Evolutionary conservation across 2,888 invertebrate species (phyloP).

Genomic region (Eumerus sabulonum): DNA sequence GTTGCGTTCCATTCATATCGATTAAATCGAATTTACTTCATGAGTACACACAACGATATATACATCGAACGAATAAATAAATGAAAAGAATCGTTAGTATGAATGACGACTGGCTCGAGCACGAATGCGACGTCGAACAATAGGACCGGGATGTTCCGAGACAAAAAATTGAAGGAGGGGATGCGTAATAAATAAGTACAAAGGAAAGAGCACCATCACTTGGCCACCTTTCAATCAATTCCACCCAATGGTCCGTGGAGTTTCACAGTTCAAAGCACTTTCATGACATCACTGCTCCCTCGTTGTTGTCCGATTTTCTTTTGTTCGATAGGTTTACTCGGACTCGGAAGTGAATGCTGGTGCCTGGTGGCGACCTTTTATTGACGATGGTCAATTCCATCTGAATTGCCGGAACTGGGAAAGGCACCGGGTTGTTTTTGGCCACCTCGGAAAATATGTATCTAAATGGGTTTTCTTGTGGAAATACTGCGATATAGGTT

Average conservation of each 20-base stretch:
- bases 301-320: constrained; percentile 3
- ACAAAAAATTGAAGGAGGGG: no score
- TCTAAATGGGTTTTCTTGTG: neutral
- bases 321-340: constrained; percentile 15
- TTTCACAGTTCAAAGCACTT: constrained; percentile 66
- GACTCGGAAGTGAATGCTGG: constrained; percentile 37
- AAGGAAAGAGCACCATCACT: constrained; percentile 22
- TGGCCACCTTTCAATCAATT: constrained; percentile 59
- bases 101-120: constrained; percentile 51
- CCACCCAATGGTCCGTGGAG: constrained; percentile 60
- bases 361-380: constrained; percentile 15
- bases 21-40: constrained; percentile 65
- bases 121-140: constrained; percentile 46
- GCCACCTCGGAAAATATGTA: neutral
- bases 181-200: neutral
- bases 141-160: constrained; percentile 10
- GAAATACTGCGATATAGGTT: no score
- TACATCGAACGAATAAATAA: constrained; percentile 55
- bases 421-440: constrained; percentile 9
- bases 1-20: constrained; percentile 63
- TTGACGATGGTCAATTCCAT: neutral
- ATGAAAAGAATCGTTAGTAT: constrained; percentile 53
- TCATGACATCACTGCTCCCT: constrained; percentile 55
- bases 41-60: constrained; percentile 54
- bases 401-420: neutral